Evolutionary conservation across 2,797 vertebrate species (phyloP).

Genomic region (Halcyon leucocephala): DNA sequence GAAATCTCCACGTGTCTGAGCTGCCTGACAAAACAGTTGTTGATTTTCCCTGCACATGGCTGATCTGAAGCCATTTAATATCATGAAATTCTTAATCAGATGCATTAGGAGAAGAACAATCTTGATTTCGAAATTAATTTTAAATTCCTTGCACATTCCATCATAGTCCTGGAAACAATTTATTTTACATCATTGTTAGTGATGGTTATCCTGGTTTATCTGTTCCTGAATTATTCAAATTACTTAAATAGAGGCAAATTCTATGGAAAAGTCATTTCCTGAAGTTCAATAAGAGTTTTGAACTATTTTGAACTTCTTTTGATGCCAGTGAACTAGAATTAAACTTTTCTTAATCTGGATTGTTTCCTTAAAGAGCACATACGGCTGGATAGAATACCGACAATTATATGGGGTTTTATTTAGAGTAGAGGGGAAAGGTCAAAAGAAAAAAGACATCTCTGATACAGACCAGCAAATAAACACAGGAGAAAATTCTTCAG

Average conservation of each 20-base stretch:
- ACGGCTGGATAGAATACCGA: background rate
- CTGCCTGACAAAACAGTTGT: background rate
- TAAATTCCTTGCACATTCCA: background rate
- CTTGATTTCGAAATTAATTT: background rate
- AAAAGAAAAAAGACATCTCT: background rate
- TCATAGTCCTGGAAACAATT: background rate
- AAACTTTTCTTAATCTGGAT: conserved; percentile 4
- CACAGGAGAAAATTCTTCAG: background rate
- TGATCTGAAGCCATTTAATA: background rate
- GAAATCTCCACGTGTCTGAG: accelerated
- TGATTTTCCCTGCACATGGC: background rate
- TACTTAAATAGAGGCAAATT: background rate
- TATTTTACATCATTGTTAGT: background rate
- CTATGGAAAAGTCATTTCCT: background rate
- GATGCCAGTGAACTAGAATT: background rate
- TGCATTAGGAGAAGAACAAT: background rate
- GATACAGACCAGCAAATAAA: background rate
- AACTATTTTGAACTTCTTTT: background rate
- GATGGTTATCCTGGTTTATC: background rate
- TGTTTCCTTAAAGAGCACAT: background rate
- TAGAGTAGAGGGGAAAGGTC: background rate
- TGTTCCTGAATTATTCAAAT: background rate
- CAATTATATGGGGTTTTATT: background rate
- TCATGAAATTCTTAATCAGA: background rate
- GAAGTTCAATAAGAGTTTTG: background rate